Base-by-base conservation (phyloP, 2,888 invertebrate species). In the Rhamnusium bicolor region DNA sequence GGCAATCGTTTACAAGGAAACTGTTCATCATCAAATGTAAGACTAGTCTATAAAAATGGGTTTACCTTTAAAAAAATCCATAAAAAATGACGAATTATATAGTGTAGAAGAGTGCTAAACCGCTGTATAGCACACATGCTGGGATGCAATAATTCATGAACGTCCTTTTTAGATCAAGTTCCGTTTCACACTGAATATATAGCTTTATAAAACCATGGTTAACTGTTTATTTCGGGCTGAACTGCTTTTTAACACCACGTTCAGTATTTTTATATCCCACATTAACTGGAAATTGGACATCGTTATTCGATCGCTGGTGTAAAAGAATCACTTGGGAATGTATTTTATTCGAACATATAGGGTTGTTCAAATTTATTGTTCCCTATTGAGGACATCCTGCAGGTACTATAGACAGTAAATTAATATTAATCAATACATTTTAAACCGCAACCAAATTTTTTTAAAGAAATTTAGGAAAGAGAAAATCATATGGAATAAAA, bases 51-150 rank as follows among this genome's bases (percentile, higher is more conserved):
- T 56, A 67, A 67, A 67, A 67, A 56, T 40, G 19, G 56, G 40
- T 40, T 67, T 67, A 72, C 62, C 70, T 72, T 75, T 69, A 69
- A 74, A 75, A 73, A 75, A 32, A 16, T 69, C 65, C 66, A 73
- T 73, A 75, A 75, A 75, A 75, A 73, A 73, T 75, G 73, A 75
- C 75, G 68, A 71, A 73, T 73, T 63, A 63, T 68, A 69, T 56
- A 56, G 29, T 56, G 53, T 10, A 19, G 65, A 67, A 21, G 21
- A 24, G 56, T 51, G 46, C 66, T 67, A 67, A 67, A 46, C 66
- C 40, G 40, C 66, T 56, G 46, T 67, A 56, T 46, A 46, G 47
- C 66, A 49, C 54, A 56, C 66, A 66, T 56, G 53, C 66, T 56
- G 63, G 47, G 63, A 18, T 16, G 51, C 61, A 56, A 69, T 69